Evolutionary conservation across 2,797 vertebrate species (phyloP).

Genomic region (Diplodus puntazzo): DNA sequence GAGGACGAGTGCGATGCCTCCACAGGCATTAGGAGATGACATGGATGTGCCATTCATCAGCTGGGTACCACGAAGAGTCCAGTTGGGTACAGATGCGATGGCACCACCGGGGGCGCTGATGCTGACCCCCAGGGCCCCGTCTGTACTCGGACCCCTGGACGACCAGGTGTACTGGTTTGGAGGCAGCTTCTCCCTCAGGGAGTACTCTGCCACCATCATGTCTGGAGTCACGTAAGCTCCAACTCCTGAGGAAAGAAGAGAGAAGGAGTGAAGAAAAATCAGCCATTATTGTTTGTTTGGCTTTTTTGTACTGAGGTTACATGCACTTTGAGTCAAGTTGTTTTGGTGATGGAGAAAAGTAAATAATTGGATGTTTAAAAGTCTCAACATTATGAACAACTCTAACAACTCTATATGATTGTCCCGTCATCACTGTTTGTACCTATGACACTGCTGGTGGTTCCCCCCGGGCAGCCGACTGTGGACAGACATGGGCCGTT

Average conservation of each 20-base stretch:
- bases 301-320: no score
- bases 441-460: constrained; percentile 97
- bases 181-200: constrained; percentile 96
- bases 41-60: constrained; percentile 99
- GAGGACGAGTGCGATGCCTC: constrained; percentile 94
- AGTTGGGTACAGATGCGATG: constrained; percentile 98
- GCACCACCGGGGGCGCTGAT: constrained; percentile 98
- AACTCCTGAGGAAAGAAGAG: constrained; percentile 86
- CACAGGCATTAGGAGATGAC: constrained; percentile 98
- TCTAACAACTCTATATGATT: no score
- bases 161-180: constrained; percentile 99
- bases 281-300: not conserved
- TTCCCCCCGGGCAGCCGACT: constrained; percentile 97
- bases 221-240: constrained; percentile 98
- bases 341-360: no score
- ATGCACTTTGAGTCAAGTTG: not conserved
- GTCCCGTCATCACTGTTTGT: not conserved
- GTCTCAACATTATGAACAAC: no score
- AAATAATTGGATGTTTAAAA: no score
- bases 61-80: constrained; percentile 97
- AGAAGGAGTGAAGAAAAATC: not conserved
- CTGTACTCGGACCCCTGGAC: constrained; percentile 95
- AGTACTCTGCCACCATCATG: constrained; percentile 99
- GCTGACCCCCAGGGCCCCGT: constrained; percentile 97
- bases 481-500: constrained; percentile 98